Evolutionary conservation across 2,797 vertebrate species (phyloP).

Genomic region (Thripadectes ignobilis): DNA sequence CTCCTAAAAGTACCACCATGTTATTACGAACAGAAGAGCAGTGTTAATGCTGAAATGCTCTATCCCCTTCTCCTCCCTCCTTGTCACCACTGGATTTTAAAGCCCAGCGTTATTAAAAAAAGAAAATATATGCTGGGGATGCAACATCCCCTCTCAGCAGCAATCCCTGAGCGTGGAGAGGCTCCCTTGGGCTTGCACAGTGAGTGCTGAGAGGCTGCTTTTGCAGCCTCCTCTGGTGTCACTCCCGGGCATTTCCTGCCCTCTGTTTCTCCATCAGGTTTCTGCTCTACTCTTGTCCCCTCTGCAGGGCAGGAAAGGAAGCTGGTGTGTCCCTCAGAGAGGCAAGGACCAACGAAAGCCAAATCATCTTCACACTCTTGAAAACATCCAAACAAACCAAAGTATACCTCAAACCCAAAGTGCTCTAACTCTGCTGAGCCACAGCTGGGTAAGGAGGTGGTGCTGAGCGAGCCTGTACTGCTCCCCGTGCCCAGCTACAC

Average conservation of each 20-base stretch:
- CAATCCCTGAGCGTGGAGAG: neutral
- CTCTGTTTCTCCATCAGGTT: neutral
- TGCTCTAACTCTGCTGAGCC: neutral
- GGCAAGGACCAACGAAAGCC: neutral
- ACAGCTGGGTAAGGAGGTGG: neutral
- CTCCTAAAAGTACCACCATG: conserved; percentile 56
- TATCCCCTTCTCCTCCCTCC: conserved; percentile 63
- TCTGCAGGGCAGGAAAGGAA: neutral
- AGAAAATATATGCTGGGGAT: neutral
- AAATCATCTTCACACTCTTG: neutral
- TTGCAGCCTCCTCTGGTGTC: neutral
- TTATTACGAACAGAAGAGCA: conserved; percentile 52
- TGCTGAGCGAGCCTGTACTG: neutral
- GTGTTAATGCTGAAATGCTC: conserved; percentile 48
- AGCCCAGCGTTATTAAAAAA: neutral
- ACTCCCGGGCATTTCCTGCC: neutral
- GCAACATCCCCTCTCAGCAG: neutral
- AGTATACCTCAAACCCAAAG: accelerated
- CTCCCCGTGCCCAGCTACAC: neutral
- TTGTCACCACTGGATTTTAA: conserved; percentile 6
- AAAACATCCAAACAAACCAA: neutral
- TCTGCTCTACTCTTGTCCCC: neutral
- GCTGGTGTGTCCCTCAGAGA: accelerated
- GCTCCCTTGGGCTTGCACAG: neutral
- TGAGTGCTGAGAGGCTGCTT: neutral